These are phyloP conservation scores for Pelodiscus sinensis DNA, from an alignment of 2,113 vertebrate species.

Conservation along the genomic window DNA sequence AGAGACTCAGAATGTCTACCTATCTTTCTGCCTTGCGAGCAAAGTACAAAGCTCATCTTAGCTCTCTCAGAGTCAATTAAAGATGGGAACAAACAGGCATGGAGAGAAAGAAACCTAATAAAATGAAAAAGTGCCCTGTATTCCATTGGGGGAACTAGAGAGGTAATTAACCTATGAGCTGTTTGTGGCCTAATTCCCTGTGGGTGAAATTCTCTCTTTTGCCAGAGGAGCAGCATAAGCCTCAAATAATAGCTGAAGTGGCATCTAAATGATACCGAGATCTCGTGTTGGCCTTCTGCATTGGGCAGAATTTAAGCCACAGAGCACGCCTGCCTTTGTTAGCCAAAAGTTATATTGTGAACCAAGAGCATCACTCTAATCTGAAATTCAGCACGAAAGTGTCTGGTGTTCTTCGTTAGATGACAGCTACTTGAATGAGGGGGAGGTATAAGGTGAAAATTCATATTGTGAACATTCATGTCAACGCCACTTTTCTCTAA, in stretches of 20 bases:
- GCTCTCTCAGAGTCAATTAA: background rate
- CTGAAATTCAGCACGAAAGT: background rate
- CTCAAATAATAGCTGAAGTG: background rate
- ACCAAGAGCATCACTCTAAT: background rate
- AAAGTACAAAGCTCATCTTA: background rate
- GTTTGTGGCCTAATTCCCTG: background rate
- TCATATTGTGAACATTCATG: background rate
- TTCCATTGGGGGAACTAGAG: background rate
- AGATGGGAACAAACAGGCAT: background rate
- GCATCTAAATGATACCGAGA: background rate
- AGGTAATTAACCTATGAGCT: background rate
- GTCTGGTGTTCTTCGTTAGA: background rate
- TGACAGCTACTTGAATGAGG: background rate
- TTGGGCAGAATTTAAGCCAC: background rate
- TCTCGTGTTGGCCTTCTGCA: background rate
- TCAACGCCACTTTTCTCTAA: background rate
- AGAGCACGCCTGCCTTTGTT: background rate
- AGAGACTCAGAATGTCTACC: background rate
- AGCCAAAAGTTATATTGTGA: background rate
- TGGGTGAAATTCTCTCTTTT: background rate
- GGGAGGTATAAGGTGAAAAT: background rate
- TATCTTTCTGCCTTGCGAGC: background rate
- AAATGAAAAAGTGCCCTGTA: background rate
- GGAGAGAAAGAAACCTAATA: background rate
- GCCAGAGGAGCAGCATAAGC: background rate